Evolutionary conservation across 2,888 invertebrate species (phyloP), one percentile per base, ranked within the genome.

Genomic region (Orchestes rusci): DNA sequence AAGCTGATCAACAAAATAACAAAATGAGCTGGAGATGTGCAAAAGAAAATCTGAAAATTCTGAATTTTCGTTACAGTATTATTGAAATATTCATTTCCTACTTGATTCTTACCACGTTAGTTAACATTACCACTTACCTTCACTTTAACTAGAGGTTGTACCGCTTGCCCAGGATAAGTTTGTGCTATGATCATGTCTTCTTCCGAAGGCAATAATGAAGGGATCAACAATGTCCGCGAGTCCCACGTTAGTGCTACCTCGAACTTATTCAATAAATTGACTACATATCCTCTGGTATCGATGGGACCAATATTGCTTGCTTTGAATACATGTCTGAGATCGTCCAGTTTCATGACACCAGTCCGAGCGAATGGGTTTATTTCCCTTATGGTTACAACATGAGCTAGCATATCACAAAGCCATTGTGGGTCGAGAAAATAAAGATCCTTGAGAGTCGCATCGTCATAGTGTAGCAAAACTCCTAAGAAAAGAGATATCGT

Each of bases 361-460:
- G 85, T 86, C 53, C 82, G 76, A 0, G 92, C 93, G 66, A 95
- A 95, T 0, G 93, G 93, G 72, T 96, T 96, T 54, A 96, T 91
- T 70, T 96, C 95, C n/a, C 94, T 70, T 15, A 96, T 91, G 0
- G 96, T 94, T 23, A 97, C 92, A 1, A 97, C 94, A 66, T 93
- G 93, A 0, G 97, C 95, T 28, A 99, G 67, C 77, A 96, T 89
- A 66, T 99, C 97, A 69, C 96, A 97, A 30, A 99, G 74, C 97
- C 97, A 99, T 66, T 99, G 97, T 0, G 97, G 96, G 67, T 95
- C 90, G 32, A 99, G 71, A 69, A 99, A 99, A 69, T 95, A 96
- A 37, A 95, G 74, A 69, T 97, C 95, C 62, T 91, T 86, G 2
- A 95, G 71, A 0, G 92, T 90, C 0, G 93, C 91, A 65, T 95